Base-by-base conservation (phyloP, 2,888 invertebrate species). In the Cephus pygmeus region DNA sequence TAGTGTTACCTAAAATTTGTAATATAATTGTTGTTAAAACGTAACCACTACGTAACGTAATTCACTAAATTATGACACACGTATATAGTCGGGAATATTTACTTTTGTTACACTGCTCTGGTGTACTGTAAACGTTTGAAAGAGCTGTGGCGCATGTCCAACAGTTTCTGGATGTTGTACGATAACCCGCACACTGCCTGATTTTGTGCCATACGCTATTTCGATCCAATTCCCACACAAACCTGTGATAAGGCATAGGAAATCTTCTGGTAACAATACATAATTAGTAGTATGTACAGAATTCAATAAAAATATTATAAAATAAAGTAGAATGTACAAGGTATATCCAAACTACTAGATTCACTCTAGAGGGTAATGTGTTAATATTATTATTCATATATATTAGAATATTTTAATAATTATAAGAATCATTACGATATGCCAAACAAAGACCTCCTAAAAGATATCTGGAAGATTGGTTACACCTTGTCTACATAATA, bases 131-230 rank as follows among this genome's bases (percentile, higher is more conserved):
- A 98, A 98, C 0, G 98, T 99, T 93, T 99, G 99, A 92, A 99
- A 99, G 69, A 99, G 93, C 92, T 99, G 99, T 3, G 99, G 99
- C 0, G 98, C 98, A 90, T 99, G 98, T 0, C 99, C 99, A 3
- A 99, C 98, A 0, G 99, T 99, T 92, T 99, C 99, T 2, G 99
- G 99, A 92, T 99, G 99, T 88, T 99, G 99, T 0, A 99, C 99
- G 79, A 99, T 99, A 1, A 99, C 98, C 40, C 99, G 94, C 31
- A 99, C 99, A 0, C 97, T 97, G 2, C 99, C 99, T 31, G 97
- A 97, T 84, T 96, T 96, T 0, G 99, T 99, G 4, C 99, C 99
- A 91, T 99, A 99, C 0, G 99, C 99, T 87, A 99, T 99, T 93
- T 99, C 99, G 88, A 99, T 98, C 99, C 99, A 99, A 92, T 99